These are phyloP conservation scores for Carterocephalus palaemon DNA, from an alignment of 2,888 invertebrate species.

Conservation along the genomic window DNA sequence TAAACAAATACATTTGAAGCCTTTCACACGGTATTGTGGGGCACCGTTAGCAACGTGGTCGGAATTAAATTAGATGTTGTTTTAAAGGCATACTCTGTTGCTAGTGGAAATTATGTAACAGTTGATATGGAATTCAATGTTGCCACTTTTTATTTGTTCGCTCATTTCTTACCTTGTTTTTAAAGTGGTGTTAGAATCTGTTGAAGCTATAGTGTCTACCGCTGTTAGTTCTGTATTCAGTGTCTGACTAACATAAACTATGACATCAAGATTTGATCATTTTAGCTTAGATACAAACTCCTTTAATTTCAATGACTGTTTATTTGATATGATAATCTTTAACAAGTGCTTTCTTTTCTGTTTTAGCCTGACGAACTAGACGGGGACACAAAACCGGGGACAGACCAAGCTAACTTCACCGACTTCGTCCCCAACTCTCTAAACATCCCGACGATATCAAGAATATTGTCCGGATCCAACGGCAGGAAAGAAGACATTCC, in stretches of 20 bases:
- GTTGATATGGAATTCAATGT: too few species aligned
- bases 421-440: conserved; percentile 84
- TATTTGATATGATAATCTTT: too few species aligned
- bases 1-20: conserved; percentile 11
- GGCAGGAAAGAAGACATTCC: conserved; percentile 90
- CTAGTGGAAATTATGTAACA: neutral
- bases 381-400: conserved; percentile 59
- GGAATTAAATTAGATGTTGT: conserved; percentile 21
- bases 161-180: too few species aligned
- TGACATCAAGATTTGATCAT: too few species aligned
- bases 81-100: conserved; percentile 11
- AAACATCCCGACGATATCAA: conserved; percentile 89
- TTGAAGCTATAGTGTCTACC: too few species aligned
- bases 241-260: too few species aligned
- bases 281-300: too few species aligned
- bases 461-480: conserved; percentile 91
- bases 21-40: conserved; percentile 21
- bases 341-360: conserved; percentile 14
- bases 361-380: conserved; percentile 71
- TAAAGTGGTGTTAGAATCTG: too few species aligned
- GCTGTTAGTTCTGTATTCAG: too few species aligned
- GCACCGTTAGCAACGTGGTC: neutral
- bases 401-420: conserved; percentile 75
- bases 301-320: too few species aligned
- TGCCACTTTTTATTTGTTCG: too few species aligned